Percentiles rank a stretch among this genome's conserved stretches.
Conservation (phyloP, 2,888 invertebrate species). For the Rutpela maculata region DNA sequence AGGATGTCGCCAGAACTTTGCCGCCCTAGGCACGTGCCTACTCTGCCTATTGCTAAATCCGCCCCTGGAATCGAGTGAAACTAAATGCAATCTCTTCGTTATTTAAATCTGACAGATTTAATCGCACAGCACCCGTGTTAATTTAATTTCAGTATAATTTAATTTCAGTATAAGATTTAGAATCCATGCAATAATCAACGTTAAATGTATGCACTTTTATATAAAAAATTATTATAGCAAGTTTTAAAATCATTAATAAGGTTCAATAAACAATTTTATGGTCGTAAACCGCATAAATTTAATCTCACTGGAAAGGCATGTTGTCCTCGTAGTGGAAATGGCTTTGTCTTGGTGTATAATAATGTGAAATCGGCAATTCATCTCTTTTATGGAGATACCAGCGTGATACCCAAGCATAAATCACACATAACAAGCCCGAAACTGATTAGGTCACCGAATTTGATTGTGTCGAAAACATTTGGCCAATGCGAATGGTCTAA, state of each 20-base stretch:
- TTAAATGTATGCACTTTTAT: too few species aligned
- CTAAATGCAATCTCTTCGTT: too few species aligned
- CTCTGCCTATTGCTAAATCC: too few species aligned
- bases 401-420: not conserved
- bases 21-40: too few species aligned
- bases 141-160: too few species aligned
- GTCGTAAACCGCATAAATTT: not conserved
- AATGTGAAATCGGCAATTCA: not conserved
- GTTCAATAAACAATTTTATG: not conserved
- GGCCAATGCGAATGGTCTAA: not conserved
- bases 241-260: not conserved
- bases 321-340: not conserved
- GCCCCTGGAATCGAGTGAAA: too few species aligned
- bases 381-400: slow-evolving; percentile 1
- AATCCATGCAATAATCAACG: too few species aligned
- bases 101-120: too few species aligned
- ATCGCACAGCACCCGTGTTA: too few species aligned
- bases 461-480: not conserved
- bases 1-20: too few species aligned
- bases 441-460: not conserved
- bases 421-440: not conserved
- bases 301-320: not conserved
- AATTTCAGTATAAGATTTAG: too few species aligned
- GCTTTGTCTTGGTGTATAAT: slow-evolving; percentile 1
- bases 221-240: too few species aligned